Evolutionary conservation across 2,888 invertebrate genomes (phyloP).

Genomic region (Diarsia brunnea): DNA sequence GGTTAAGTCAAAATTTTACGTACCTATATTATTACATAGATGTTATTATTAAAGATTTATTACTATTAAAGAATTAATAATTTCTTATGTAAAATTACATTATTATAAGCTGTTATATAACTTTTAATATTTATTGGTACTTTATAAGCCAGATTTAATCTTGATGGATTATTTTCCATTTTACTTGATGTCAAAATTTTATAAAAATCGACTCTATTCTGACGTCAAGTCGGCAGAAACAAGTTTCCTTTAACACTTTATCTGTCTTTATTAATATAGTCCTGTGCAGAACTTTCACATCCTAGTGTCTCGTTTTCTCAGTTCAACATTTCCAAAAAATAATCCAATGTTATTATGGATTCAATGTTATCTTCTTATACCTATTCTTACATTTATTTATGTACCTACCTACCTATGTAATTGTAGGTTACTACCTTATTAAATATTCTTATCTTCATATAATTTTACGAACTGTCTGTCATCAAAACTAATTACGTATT

Average conservation of each 20-base stretch:
- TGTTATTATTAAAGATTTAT: background rate
- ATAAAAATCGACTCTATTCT: background rate
- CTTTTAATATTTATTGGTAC: background rate
- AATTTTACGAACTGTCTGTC: background rate
- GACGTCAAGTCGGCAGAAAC: background rate
- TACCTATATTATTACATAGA: background rate
- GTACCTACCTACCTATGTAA: background rate
- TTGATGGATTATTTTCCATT: constrained; percentile 2
- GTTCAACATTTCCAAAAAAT: background rate
- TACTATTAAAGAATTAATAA: background rate
- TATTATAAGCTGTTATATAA: background rate
- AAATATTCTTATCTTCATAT: background rate
- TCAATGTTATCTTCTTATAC: background rate
- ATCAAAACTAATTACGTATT: background rate
- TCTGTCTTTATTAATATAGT: background rate
- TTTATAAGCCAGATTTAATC: background rate
- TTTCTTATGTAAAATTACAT: background rate
- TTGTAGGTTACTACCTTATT: background rate
- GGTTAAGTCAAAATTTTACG: background rate
- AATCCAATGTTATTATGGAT: background rate
- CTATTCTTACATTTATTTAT: background rate
- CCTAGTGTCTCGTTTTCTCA: background rate
- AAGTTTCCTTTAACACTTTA: background rate
- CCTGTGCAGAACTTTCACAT: background rate
- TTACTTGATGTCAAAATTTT: background rate